Evolutionary conservation across 1,140 invertebrate genomes (phyloP), one percentile per base, ranked within the genome.

Genomic region (Leptinotarsa defecta): DNA sequence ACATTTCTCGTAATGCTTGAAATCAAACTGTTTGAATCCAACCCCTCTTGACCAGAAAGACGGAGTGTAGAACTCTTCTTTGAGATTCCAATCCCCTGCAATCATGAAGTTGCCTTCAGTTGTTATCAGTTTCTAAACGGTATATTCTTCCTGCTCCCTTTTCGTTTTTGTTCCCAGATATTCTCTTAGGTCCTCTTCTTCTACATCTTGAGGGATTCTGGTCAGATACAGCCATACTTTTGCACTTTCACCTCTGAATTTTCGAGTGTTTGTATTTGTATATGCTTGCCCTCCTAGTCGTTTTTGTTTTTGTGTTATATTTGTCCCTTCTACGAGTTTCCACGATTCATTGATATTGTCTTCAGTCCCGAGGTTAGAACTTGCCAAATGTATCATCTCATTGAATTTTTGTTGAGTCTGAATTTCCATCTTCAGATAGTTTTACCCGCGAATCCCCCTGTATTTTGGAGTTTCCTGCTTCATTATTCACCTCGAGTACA

Each of bases 191-290:
- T n/a, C n/a, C n/a, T n/a, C 57, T 61, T 61, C 57, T 61, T 17
- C 57, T 61, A 61, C 57, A 61, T 61, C 57, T 61, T 61, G 57
- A 19, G 57, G 57, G 57, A 61, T 61, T 61, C 57, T 61, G 57
- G 15, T 61, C 57, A 61, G 13, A 61, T 61, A 61, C 13, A 61
- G 19, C 57, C 57, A 61, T n/a, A 61, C 57, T 61, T 61, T 61
- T 61, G 57, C 13, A 61, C 13, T 61, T 61, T 24, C 24, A 24
- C 24, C 3, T 24, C 24, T 24, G 24, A 24, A 24, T 24, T 24
- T 24, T 24, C 4, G 24, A 24, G 24, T 24, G 24, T 24, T 24
- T 24, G 24, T 24, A 17, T 61, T 61, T 61, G 57, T 61, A 61
- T 61, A 4, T 61, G 57, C 57, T 61, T 61, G 57, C 19, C 4